Evolutionary conservation across 2,797 vertebrate genomes (phyloP).

Genomic region (Siniperca scherzeri): DNA sequence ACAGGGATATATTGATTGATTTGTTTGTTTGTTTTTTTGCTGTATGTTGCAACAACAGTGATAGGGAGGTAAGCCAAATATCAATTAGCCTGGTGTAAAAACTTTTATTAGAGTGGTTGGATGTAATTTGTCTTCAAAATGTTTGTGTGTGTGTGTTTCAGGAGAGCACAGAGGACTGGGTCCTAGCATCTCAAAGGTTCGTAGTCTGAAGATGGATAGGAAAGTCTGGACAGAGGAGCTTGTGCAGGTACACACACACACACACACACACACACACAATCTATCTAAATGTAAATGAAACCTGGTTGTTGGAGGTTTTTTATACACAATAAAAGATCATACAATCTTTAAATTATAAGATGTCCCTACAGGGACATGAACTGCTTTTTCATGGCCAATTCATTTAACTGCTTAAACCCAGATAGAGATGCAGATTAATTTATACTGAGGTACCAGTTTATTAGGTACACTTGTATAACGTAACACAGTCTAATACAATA

Average conservation of each 20-base stretch:
- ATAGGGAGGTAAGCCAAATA: not conserved
- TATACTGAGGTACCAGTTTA: not conserved
- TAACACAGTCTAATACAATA: not conserved
- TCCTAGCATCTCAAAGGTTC: conserved; percentile 92
- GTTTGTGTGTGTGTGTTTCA: conserved; percentile 65
- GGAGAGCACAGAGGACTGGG: conserved; percentile 94
- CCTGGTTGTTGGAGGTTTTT: not conserved
- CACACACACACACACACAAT: not conserved
- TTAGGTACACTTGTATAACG: not conserved
- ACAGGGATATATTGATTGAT: not conserved
- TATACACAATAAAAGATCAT: not conserved
- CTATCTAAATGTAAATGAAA: not conserved
- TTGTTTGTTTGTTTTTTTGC: not conserved
- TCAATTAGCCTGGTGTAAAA: conserved; percentile 1
- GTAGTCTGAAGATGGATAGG: conserved; percentile 97
- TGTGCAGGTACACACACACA: conserved; percentile 86
- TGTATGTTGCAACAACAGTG: not conserved
- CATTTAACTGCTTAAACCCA: not conserved
- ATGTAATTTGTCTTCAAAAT: conserved; percentile 19
- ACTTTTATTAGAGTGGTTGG: not conserved
- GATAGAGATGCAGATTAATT: not conserved
- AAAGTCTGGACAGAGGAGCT: conserved; percentile 97
- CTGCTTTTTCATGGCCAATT: not conserved
- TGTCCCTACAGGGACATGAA: not conserved
- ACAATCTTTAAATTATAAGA: not conserved